A percentile compares a stretch with the other conserved stretches of the same genome.
These are phyloP conservation scores for Agonum fuliginosum DNA, from an alignment of 2,888 invertebrate genomes.

Conservation along the genomic window DNA sequence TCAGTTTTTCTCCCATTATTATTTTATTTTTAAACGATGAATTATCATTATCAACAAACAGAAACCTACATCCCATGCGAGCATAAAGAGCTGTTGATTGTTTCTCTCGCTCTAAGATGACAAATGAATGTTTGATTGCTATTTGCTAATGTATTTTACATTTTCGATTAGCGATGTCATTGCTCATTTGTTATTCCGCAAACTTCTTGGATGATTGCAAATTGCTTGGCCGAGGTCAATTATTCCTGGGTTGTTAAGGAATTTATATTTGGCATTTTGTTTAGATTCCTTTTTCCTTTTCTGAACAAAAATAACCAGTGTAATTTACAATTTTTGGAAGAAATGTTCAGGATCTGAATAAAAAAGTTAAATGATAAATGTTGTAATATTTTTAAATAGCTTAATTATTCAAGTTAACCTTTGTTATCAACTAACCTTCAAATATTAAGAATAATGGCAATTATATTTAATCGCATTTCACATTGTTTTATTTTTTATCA, in stretches of 20 bases:
- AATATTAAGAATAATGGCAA: too few relatives aligned
- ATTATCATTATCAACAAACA: constrained; percentile 5
- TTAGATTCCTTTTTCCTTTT: neutral
- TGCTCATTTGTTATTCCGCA: constrained; percentile 29
- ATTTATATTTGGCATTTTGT: constrained; percentile 18
- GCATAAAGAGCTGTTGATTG: neutral
- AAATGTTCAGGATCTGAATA: too few relatives aligned
- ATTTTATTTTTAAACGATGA: constrained; percentile 35
- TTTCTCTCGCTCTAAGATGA: neutral
- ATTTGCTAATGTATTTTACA: constrained; percentile 3
- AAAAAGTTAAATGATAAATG: too few relatives aligned
- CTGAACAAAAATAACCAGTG: neutral
- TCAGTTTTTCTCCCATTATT: constrained; percentile 29
- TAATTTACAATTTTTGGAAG: neutral
- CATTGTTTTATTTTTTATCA: too few relatives aligned
- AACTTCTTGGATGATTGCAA: constrained; percentile 7
- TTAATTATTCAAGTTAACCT: too few relatives aligned
- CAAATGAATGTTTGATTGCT: constrained; percentile 15
- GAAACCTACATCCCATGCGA: neutral
- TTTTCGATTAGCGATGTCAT: constrained; percentile 17
- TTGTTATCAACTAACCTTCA: too few relatives aligned
- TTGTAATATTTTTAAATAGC: too few relatives aligned
- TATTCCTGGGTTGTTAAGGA: constrained; percentile 18
- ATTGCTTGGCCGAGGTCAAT: constrained; percentile 21
- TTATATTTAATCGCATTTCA: too few relatives aligned